phyloP scores from a whole-genome alignment of 92 coral and sea anemone species.

The Zoanthus solanderi region DNA sequence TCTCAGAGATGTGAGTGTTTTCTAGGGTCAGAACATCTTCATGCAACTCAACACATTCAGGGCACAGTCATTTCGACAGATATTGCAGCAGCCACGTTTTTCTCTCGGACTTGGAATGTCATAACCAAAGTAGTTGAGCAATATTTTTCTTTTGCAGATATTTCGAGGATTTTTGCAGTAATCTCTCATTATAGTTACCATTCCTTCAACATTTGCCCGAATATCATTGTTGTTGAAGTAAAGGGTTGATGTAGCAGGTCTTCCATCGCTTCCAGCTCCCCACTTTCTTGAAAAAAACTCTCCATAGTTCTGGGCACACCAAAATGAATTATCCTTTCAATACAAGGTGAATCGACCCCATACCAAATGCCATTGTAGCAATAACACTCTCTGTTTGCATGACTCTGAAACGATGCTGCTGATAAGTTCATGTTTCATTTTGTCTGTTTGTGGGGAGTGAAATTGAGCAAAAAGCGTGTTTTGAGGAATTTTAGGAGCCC shows the following conservation, averaged over 20 bases:
- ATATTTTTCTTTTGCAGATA: too few species aligned
- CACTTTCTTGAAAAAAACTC: background rate
- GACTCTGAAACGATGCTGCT: background rate
- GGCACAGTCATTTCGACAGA: too few species aligned
- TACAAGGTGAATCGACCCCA: background rate
- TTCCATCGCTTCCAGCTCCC: background rate
- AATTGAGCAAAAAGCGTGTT: conserved; percentile 29
- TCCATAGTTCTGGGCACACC: background rate
- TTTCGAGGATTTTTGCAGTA: too few species aligned
- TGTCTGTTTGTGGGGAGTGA: conserved; percentile 23
- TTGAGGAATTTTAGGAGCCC: background rate
- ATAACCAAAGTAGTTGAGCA: too few species aligned
- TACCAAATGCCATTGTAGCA: background rate
- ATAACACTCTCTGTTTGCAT: background rate
- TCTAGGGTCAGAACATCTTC: too few species aligned
- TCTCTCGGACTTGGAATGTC: too few species aligned
- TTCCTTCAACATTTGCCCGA: too few species aligned
- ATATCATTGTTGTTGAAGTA: too few species aligned
- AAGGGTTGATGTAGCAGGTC: background rate
- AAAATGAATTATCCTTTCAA: background rate
- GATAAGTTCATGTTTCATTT: conserved; percentile 6
- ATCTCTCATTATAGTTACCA: too few species aligned
- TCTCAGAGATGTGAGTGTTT: too few species aligned
- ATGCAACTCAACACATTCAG: too few species aligned
- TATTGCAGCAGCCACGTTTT: too few species aligned